Evolutionary conservation across 2,888 invertebrate species (phyloP).

Genomic region (Drosophila nigritarsus): DNA sequence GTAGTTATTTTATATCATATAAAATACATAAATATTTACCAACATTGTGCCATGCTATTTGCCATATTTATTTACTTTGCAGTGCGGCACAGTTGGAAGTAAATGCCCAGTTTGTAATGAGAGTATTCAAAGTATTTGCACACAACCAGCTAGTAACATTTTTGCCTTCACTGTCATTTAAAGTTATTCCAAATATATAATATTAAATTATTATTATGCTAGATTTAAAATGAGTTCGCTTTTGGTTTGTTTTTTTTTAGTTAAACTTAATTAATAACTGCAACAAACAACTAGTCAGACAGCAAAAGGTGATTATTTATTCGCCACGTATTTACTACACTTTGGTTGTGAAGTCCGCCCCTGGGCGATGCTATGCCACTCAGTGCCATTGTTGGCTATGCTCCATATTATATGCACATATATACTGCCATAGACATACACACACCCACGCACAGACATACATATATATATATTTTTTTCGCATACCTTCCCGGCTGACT

Average conservation of each 20-base stretch:
- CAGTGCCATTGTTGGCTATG: constrained; percentile 68
- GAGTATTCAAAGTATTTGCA: neutral
- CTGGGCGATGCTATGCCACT: constrained; percentile 64
- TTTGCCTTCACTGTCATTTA: neutral
- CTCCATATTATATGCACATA: constrained; percentile 61
- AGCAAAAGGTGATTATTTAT: constrained; percentile 1
- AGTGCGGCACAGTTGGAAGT: neutral
- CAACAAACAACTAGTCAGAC: neutral
- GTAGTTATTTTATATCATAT: constrained; percentile 1
- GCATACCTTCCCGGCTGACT: constrained; percentile 72
- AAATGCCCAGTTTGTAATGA: neutral
- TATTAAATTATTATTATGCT: neutral
- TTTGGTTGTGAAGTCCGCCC: constrained; percentile 53
- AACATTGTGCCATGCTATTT: neutral
- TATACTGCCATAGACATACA: neutral
- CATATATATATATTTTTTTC: constrained; percentile 42
- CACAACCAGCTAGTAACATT: too few species aligned
- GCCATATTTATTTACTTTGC: neutral
- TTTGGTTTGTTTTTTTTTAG: neutral
- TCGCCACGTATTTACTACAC: constrained; percentile 28
- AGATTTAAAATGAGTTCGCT: neutral
- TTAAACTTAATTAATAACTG: neutral
- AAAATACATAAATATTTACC: neutral
- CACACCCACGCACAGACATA: neutral
- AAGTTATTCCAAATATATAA: neutral